Conservation (phyloP, 2,113 vertebrate genomes). For the Ictidomys tridecemlineatus region DNA sequence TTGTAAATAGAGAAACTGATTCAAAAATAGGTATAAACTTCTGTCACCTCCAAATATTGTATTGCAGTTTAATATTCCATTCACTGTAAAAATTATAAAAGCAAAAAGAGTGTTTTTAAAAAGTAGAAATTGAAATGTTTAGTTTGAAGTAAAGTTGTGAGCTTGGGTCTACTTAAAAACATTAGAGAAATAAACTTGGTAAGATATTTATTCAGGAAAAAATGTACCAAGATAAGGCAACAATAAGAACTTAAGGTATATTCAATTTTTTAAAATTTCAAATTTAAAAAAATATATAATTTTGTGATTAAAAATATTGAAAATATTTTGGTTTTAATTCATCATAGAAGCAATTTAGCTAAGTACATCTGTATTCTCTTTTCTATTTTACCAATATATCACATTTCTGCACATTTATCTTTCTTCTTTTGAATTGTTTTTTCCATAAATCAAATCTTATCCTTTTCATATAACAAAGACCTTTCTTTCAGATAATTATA, state of each 20-base stretch:
- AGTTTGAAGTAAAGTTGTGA: background rate
- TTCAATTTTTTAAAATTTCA: no score
- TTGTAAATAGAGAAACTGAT: background rate
- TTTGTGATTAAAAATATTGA: slow-evolving; percentile 29
- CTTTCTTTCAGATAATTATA: background rate
- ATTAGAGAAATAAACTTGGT: slow-evolving; percentile 27
- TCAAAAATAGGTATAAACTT: background rate
- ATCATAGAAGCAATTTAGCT: background rate
- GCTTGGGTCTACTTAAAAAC: slow-evolving; percentile 3
- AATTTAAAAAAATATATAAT: background rate
- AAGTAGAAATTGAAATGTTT: background rate
- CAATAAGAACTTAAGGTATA: background rate
- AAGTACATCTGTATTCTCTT: background rate
- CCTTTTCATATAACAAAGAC: background rate
- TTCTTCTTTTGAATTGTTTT: background rate
- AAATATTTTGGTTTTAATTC: slow-evolving; percentile 31
- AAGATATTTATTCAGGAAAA: background rate
- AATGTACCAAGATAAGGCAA: background rate
- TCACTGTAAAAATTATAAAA: background rate
- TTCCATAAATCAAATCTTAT: background rate
- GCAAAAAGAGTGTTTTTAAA: background rate
- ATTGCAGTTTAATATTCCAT: background rate
- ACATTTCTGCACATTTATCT: background rate
- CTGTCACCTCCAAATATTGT: background rate
- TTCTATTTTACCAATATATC: background rate